phyloP scores from a whole-genome alignment of 2,888 invertebrate genomes.

The Erpobdella octoculata region DNA sequence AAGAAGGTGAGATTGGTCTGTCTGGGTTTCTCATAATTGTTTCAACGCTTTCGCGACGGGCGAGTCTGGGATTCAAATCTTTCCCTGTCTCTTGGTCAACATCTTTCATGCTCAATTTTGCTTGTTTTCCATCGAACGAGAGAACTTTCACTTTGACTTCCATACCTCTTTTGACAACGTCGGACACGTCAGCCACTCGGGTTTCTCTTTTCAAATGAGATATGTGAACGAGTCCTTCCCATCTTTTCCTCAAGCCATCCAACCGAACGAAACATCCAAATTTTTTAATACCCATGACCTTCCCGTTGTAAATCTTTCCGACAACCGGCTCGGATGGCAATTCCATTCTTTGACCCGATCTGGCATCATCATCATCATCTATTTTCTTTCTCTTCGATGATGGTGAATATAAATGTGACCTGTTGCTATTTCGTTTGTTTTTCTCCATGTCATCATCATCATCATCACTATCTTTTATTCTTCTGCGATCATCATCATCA shows the following conservation, averaged over 20 bases:
- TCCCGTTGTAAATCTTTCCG: constrained; percentile 73
- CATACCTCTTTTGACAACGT: constrained; percentile 81
- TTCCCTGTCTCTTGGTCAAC: constrained; percentile 89
- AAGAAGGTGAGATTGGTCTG: constrained; percentile 62
- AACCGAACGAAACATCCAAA: constrained; percentile 97
- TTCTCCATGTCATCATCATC: constrained; percentile 8
- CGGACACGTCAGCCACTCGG: constrained; percentile 83
- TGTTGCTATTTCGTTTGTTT: neutral
- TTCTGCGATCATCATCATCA: constrained; percentile 5
- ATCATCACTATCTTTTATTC: neutral
- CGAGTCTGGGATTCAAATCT: constrained; percentile 73
- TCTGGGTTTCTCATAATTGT: constrained; percentile 72
- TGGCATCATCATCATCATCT: constrained; percentile 34
- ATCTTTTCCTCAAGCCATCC: constrained; percentile 74
- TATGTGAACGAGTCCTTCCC: constrained; percentile 95
- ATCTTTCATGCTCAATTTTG: constrained; percentile 56
- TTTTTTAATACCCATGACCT: constrained; percentile 88
- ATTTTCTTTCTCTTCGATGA: neutral
- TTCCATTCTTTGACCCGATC: constrained; percentile 30
- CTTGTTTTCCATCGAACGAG: constrained; percentile 68
- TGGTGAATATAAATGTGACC: neutral
- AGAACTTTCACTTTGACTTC: constrained; percentile 73
- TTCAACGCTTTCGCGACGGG: constrained; percentile 49
- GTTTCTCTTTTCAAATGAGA: constrained; percentile 86
- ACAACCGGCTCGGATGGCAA: constrained; percentile 55